Conservation (phyloP, 2,888 invertebrate species). For the Drosophila pseudotakahashii region DNA sequence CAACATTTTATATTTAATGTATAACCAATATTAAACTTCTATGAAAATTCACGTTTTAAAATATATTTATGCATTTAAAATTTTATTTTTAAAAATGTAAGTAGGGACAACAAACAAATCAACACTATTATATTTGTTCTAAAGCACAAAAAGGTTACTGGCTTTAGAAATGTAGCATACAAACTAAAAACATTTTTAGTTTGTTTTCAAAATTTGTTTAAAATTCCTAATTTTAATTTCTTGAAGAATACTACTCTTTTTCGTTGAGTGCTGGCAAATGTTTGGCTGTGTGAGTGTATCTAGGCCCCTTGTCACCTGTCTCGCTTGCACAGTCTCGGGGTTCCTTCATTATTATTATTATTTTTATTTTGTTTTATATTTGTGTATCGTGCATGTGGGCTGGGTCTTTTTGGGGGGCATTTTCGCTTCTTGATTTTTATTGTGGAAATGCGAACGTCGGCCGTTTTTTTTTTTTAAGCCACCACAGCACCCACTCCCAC, state of each 20-base stretch:
- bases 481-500: slow-evolving; percentile 51
- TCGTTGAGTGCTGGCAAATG: slow-evolving; percentile 55
- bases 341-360: slow-evolving; percentile 68
- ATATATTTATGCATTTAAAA: too few species aligned
- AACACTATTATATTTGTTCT: too few species aligned
- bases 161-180: too few species aligned
- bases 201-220: not conserved
- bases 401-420: slow-evolving; percentile 49
- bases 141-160: too few species aligned
- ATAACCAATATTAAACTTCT: too few species aligned
- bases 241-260: not conserved
- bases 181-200: not conserved
- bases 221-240: not conserved
- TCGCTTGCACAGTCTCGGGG: slow-evolving; percentile 61
- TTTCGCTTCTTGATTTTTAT: slow-evolving; percentile 77
- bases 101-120: too few species aligned
- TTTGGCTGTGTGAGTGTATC: slow-evolving; percentile 41
- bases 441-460: slow-evolving; percentile 80
- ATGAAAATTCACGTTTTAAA: too few species aligned
- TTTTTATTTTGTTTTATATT: slow-evolving; percentile 71
- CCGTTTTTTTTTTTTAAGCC: slow-evolving; percentile 75
- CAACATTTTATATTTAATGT: too few species aligned
- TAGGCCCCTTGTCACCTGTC: slow-evolving; percentile 71
- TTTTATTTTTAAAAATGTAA: too few species aligned
- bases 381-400: slow-evolving; percentile 23